Conservation (phyloP, 2,888 invertebrate genomes). For the Latrodectus hesperus region DNA sequence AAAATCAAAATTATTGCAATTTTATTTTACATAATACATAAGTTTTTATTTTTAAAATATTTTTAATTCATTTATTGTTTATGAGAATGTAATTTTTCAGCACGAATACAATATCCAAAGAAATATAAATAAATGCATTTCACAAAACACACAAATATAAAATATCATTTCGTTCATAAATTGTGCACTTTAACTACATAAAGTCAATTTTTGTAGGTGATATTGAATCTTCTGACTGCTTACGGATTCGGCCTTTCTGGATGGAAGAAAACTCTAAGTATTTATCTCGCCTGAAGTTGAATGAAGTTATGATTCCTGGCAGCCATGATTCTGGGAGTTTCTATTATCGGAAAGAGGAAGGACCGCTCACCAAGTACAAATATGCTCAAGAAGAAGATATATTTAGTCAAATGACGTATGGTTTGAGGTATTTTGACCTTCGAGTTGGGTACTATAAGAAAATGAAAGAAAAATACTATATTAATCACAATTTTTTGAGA, state of each 20-base stretch:
- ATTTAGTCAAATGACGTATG: constrained; percentile 68
- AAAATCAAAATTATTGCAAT: too few relatives aligned
- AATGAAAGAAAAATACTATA: constrained; percentile 55
- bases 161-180: too few relatives aligned
- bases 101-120: too few relatives aligned
- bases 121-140: too few relatives aligned
- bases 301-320: constrained; percentile 69
- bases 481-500: constrained; percentile 64
- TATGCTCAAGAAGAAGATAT: constrained; percentile 70
- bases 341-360: constrained; percentile 12
- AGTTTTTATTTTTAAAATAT: too few relatives aligned
- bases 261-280: constrained; percentile 81
- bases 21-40: too few relatives aligned
- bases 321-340: constrained; percentile 71
- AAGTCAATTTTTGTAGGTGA: constrained; percentile 2
- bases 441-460: constrained; percentile 59
- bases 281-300: constrained; percentile 23
- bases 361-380: constrained; percentile 59
- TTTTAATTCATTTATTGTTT: too few relatives aligned
- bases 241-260: constrained; percentile 89
- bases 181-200: too few relatives aligned
- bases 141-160: too few relatives aligned
- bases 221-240: constrained; percentile 76
- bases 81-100: too few relatives aligned
- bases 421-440: constrained; percentile 67